Base-by-base conservation (phyloP, 2,888 invertebrate species). In the Xestia c-nigrum region DNA sequence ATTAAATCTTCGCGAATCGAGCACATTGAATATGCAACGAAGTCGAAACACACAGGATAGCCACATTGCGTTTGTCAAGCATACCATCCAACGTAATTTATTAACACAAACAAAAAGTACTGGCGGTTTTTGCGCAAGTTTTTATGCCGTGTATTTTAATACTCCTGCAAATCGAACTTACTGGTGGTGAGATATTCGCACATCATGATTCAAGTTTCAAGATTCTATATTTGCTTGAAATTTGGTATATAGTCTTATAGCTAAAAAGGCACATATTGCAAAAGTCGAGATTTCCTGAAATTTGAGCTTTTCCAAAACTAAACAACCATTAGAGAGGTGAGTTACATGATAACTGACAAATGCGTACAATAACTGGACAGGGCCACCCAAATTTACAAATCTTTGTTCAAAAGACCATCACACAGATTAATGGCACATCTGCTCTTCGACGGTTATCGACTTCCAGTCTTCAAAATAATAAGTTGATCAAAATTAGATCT, bases 11-110 rank as follows among this genome's bases (percentile, higher is more conserved):
- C 89, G 90, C 87, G 84, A 89, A 90, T 91, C 89, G 89, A 85
- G 88, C 85, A 83, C 92, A 92, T 92, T 94, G 93, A 92, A 94
- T 94, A 94, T 94, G 92, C 92, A 95, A 91, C 87, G 88, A 89
- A 83, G 86, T 84, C 86, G 87, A 84, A 87, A 89, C 84, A 88
- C 86, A 88, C 89, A 87, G 89, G 87, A 90, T 87, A 84, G 80
- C 85, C 81, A 85, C 79, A 87, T 88, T 88, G 87, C 80, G 76
- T 86, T 87, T 71, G 81, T 86, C 78, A 83, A 80, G 88, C 81
- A 65, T 78, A 77, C 73, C 72, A 65, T 76, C 76, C 81, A 84
- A 76, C 70, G 38, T 72, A 40, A 81, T 85, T 74, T 82, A 85
- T 84, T 70, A 47, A 66, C 50, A 77, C 24, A 64, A 84, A 74